Evolutionary conservation across 1,140 invertebrate species (phyloP).

Genomic region (Caenorhabditis inopinata): DNA sequence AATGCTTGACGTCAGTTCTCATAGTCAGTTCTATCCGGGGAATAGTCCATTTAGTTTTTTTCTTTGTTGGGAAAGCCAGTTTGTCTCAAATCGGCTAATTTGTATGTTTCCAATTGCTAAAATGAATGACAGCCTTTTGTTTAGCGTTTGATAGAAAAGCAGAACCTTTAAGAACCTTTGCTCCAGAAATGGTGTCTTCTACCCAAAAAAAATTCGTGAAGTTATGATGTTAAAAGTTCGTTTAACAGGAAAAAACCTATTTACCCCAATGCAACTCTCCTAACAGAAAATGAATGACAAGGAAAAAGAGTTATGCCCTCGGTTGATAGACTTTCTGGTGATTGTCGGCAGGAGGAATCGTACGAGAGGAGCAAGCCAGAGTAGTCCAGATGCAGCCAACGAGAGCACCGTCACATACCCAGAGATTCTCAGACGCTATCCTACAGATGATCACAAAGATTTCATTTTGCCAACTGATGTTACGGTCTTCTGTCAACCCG

Average conservation of each 20-base stretch:
- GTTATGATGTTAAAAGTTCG: too few species aligned
- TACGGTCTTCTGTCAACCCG: slow-evolving; percentile 98
- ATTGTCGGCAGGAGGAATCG: slow-evolving; percentile 84
- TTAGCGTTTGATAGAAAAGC: too few species aligned
- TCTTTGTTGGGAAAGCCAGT: too few species aligned
- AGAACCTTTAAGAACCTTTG: too few species aligned
- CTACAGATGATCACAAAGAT: slow-evolving; percentile 89
- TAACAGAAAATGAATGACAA: slow-evolving; percentile 58
- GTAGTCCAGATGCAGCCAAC: not conserved
- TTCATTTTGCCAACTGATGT: slow-evolving; percentile 94
- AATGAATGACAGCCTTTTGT: too few species aligned
- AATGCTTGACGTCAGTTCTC: not conserved
- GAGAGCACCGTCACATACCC: slow-evolving; percentile 29
- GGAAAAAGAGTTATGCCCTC: slow-evolving; percentile 69
- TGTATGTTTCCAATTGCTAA: too few species aligned
- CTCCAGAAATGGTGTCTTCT: too few species aligned
- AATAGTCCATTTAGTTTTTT: not conserved
- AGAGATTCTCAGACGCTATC: slow-evolving; percentile 74
- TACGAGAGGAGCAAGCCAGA: slow-evolving; percentile 23
- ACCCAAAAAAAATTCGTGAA: too few species aligned
- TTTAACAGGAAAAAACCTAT: too few species aligned
- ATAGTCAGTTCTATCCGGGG: not conserved
- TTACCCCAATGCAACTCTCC: not conserved
- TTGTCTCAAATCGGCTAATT: too few species aligned
- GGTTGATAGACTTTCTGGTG: slow-evolving; percentile 84